Base-by-base conservation (phyloP, 2,113 vertebrate species). In the Apteryx owenii region DNA sequence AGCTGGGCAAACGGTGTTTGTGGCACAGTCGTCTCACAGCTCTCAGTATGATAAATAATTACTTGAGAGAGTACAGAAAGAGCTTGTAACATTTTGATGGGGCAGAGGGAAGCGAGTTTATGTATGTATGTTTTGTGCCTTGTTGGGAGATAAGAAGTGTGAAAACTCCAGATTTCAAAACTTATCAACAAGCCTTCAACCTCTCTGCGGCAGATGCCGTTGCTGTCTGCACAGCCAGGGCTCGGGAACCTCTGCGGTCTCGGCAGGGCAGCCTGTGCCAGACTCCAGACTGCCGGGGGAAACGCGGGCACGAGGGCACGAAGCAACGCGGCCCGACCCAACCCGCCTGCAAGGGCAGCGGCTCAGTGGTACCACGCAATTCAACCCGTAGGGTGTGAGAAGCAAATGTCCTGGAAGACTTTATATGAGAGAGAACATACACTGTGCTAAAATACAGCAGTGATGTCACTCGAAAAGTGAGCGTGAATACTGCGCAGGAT, bases 91-190 rank as follows among this genome's bases (percentile, higher is more conserved):
- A 33, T 42, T 84, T 68, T 76, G 77, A 60, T 23, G 42, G 56
- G 76, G 69, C 9, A 81, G 65, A 90, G 81, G 12, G 80, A 62
- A 76, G 28, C 6, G 76, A 71, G 12, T 25, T 54, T 51, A 50
- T 83, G 90, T 10, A 4, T 16, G 90, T 10, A 4, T 16, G 7
- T 38, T 85, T 92, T 75, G 31, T 44, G 44, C 25, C 8, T 54
- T 83, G 38, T 64, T 85, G 38, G 42, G 40, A 85, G 36, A 72
- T 4, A 40, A 19, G 6, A 79, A 71, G 51, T 80, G 21, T 54
- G 33, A 83, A 87, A 89, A 61, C 58, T 79, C 58, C 53, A 84
- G 56, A 46, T 70, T 80, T 75, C 54, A 79, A 22, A 93, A 84
- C 46, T 72, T 68, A 64, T 76, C 61, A 48, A 14, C 12, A 76